Percentiles rank a stretch among this genome's conserved stretches.
These are phyloP conservation scores for Imbricaverruca yamaguchii DNA, from an alignment of 2,888 invertebrate species.

Conservation along the genomic window DNA sequence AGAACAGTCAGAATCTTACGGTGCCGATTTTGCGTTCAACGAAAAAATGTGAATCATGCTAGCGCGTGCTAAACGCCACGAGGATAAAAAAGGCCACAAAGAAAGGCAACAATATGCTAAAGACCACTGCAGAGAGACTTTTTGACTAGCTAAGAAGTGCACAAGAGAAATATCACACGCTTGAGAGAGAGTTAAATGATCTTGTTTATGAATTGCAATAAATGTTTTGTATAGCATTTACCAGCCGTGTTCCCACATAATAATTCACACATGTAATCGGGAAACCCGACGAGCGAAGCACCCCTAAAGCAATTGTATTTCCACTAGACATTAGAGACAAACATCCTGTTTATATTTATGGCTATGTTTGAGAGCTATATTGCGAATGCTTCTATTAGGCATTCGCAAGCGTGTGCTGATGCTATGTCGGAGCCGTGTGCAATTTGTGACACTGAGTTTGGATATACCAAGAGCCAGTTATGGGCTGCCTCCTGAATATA, in stretches of 20 bases:
- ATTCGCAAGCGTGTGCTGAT: no score
- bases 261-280: not conserved
- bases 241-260: not conserved
- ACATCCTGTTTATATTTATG: no score
- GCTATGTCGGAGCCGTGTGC: no score
- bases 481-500: no score
- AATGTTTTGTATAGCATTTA: not conserved
- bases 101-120: conserved; percentile 78
- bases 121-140: conserved; percentile 77
- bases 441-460: no score
- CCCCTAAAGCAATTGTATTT: not conserved
- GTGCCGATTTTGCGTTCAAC: conserved; percentile 25
- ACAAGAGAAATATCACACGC: conserved; percentile 63
- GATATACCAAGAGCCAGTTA: no score
- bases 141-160: conserved; percentile 79
- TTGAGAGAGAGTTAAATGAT: conserved; percentile 66
- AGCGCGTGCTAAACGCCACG: conserved; percentile 58
- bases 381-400: no score
- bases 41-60: conserved; percentile 35
- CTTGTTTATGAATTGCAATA: not conserved
- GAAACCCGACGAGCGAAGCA: not conserved
- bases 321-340: no score
- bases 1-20: conserved; percentile 29
- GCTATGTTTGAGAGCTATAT: no score
- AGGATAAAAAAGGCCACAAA: conserved; percentile 71